Evolutionary conservation across 2,888 invertebrate species (phyloP), one percentile per base, ranked within the genome.

Genomic region (Leucophenga montana): DNA sequence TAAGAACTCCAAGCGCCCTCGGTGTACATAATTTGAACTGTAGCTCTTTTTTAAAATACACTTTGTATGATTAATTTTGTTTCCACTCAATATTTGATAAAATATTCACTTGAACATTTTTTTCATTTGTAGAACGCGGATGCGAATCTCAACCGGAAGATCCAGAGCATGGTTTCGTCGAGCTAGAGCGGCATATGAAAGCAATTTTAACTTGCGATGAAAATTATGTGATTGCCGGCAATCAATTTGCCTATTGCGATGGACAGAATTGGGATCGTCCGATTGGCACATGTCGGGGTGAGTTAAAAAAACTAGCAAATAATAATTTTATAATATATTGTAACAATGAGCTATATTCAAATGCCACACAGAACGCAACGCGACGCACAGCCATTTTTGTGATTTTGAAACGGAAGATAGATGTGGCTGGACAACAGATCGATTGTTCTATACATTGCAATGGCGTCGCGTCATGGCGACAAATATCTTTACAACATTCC

Each of bases 401-500:
- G 87, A 89, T 72, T 89, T 88, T 68, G 88, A 89, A 85, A 89
- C 89, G 0, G 88, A 90, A 0, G 91, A 91, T 75, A 83, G 94
- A 0, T 96, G 96, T 78, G 95, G 94, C n/a, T 96, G 95, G 95
- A 91, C 89, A 0, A 92, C 93, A 56, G 94, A 94, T 70, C 72
- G 64, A 13, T 89, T 92, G 0, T 66, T 73, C 0, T 89, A 90
- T 0, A 92, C 93, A 73, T 94, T 94, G 75, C 93, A 94, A 77
- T 96, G 95, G 95, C 89, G 85, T 13, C 89, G 94, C 13, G 89
- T 92, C 57, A 92, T 92, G 79, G 91, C 91, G 0, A 82, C 77
- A 13, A 78, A 78, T 54, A 74, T 79, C 0, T 78, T 80, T 8
- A 77, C 77, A 0, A 68, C 82, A 9, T 73, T 78, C 3, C 79